phyloP scores from a whole-genome alignment of 2,113 vertebrate genomes.

The Hyla sarda region DNA sequence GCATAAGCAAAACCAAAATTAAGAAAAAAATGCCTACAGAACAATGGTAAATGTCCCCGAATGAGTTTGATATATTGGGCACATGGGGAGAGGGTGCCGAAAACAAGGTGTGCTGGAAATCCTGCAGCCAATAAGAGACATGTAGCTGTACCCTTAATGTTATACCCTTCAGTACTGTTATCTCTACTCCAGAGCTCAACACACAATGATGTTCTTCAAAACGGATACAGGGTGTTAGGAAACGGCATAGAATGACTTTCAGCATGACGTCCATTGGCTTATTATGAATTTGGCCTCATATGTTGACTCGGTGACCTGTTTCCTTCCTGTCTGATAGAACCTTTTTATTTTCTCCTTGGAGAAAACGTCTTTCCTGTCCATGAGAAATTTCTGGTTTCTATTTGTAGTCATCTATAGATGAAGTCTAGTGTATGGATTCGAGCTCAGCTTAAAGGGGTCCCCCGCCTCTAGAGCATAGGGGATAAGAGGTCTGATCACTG shows the following conservation, averaged over 20 bases:
- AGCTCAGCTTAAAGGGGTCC: too few species aligned
- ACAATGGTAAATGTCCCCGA: too few species aligned
- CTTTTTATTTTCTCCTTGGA: constrained; percentile 20
- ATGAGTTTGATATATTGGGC: too few species aligned
- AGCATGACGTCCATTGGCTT: not conserved
- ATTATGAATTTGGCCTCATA: not conserved
- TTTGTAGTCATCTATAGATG: not conserved
- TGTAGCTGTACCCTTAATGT: too few species aligned
- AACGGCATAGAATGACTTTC: not conserved
- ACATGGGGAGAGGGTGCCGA: too few species aligned
- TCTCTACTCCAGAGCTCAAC: not conserved
- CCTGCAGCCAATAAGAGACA: too few species aligned
- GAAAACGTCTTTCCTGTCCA: constrained; percentile 35
- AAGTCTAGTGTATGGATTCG: not conserved
- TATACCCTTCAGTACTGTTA: too few species aligned
- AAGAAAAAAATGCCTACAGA: too few species aligned
- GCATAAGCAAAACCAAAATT: too few species aligned
- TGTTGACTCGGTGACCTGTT: not conserved
- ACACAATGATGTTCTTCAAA: not conserved
- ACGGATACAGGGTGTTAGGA: not conserved
- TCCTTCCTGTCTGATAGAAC: constrained; percentile 9
- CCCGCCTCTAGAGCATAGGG: too few species aligned
- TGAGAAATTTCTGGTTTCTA: not conserved
- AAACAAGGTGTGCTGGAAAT: too few species aligned
- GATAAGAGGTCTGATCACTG: too few species aligned